These are phyloP conservation scores for Pemphredon lugubris DNA, from an alignment of 2,888 invertebrate species.

Conservation along the genomic window DNA sequence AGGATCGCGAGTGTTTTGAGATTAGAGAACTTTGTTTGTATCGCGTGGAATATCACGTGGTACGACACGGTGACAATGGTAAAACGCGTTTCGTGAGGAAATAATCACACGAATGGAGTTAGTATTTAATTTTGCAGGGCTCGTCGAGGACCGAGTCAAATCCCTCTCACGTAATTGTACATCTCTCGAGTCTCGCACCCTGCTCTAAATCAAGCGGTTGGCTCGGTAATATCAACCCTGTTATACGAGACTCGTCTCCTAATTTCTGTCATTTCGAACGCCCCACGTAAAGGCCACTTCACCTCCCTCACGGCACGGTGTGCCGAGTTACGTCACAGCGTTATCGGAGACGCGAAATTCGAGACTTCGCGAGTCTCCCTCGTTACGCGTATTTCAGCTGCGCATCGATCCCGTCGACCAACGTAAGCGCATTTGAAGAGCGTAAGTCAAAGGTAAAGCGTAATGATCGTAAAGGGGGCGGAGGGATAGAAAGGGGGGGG, in stretches of 20 bases:
- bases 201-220: background rate
- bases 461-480: slow-evolving; percentile 23
- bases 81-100: too few species aligned
- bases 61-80: too few species aligned
- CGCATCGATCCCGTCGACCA: slow-evolving; percentile 62
- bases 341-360: slow-evolving; percentile 49
- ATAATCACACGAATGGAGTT: too few species aligned
- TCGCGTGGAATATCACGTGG: too few species aligned
- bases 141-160: background rate
- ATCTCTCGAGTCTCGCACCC: background rate
- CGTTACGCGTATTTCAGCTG: slow-evolving; percentile 48
- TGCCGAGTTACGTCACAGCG: slow-evolving; percentile 50
- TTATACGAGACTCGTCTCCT: background rate
- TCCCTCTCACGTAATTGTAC: background rate
- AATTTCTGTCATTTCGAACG: slow-evolving; percentile 8
- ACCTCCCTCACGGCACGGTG: slow-evolving; percentile 13
- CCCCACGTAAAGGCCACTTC: slow-evolving; percentile 10
- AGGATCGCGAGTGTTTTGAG: too few species aligned
- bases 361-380: slow-evolving; percentile 30
- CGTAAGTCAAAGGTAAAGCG: slow-evolving; percentile 66
- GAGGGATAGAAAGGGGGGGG: slow-evolving; percentile 3
- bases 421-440: slow-evolving; percentile 46
- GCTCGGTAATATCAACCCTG: background rate
- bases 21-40: too few species aligned
- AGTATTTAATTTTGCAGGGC: too few species aligned